phyloP scores from a whole-genome alignment of 1,140 invertebrate genomes.

The Littorina saxatilis region DNA sequence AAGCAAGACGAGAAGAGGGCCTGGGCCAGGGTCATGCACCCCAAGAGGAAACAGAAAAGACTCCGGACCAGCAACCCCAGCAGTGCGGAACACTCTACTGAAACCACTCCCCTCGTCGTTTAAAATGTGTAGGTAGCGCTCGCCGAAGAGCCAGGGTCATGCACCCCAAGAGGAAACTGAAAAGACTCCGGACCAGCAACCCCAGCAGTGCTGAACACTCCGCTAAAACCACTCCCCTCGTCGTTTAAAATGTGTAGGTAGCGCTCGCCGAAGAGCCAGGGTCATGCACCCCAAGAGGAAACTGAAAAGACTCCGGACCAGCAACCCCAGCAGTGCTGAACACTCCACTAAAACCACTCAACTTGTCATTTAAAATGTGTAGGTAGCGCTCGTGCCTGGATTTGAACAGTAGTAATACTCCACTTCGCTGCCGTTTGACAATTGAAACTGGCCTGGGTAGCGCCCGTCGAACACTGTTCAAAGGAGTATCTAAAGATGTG shows the following conservation, averaged over 20 bases:
- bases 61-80: not conserved
- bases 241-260: too few species aligned
- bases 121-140: too few species aligned
- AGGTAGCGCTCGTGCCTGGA: too few species aligned
- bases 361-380: too few species aligned
- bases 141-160: not conserved
- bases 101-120: not conserved
- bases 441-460: too few species aligned
- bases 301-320: not conserved
- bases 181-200: not conserved
- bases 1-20: conserved; percentile 26
- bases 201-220: not conserved
- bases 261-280: not conserved
- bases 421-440: too few species aligned
- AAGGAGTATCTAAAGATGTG: too few species aligned
- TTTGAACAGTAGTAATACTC: too few species aligned
- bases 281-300: conserved; percentile 1
- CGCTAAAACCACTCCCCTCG: not conserved
- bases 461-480: too few species aligned
- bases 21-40: not conserved
- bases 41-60: not conserved
- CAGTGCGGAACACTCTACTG: not conserved
- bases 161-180: not conserved
- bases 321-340: not conserved
- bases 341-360: not conserved